Evolutionary conservation across 2,113 vertebrate species (phyloP).

Genomic region (Miniopterus natalensis): DNA sequence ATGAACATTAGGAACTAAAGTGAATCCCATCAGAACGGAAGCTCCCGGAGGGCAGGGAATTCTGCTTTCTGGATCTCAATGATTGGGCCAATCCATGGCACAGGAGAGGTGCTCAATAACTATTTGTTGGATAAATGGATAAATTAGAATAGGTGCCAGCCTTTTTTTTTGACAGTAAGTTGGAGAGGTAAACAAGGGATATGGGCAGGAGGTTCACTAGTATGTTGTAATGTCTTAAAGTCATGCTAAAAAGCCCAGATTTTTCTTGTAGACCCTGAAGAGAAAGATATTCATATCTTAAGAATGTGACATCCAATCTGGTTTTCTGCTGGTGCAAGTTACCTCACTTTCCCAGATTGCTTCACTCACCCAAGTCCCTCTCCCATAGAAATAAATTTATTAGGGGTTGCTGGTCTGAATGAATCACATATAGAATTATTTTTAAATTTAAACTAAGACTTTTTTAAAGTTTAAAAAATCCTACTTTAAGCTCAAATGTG

Average conservation of each 20-base stretch:
- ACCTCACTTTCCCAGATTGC: background rate
- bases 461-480: background rate
- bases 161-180: background rate
- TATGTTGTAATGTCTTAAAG: background rate
- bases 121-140: background rate
- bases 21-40: background rate
- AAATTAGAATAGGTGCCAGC: background rate
- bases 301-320: background rate
- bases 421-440: conserved; percentile 1
- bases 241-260: background rate
- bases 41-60: background rate
- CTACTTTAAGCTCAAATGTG: background rate
- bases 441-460: background rate
- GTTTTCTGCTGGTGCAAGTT: background rate
- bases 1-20: background rate
- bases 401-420: background rate
- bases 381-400: background rate
- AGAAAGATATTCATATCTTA: background rate
- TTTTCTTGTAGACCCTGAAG: background rate
- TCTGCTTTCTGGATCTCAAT: background rate
- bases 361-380: background rate
- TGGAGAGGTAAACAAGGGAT: background rate
- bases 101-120: background rate
- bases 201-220: background rate
- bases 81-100: background rate